Conservation (phyloP, 2,797 vertebrate genomes). For the Coilia nasus region DNA sequence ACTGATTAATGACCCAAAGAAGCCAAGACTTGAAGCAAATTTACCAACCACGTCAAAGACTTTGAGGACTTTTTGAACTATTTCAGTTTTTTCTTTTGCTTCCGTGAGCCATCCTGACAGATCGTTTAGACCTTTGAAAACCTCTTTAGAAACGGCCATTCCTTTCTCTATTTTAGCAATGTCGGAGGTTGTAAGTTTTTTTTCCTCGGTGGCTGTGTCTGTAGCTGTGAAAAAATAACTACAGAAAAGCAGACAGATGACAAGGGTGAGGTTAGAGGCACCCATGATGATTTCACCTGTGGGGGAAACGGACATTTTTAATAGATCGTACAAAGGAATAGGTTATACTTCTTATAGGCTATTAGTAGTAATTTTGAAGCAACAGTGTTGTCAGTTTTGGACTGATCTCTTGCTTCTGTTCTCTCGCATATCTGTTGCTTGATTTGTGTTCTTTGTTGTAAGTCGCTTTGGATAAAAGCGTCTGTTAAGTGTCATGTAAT, state of each 20-base stretch:
- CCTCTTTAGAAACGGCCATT: background rate
- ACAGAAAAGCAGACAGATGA: background rate
- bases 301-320: background rate
- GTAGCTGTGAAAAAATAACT: background rate
- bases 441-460: no score
- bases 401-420: no score
- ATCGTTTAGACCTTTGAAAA: background rate
- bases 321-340: no score
- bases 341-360: no score
- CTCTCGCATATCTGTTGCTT: no score
- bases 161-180: background rate
- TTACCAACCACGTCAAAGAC: background rate
- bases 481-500: no score
- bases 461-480: no score
- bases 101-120: background rate
- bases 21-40: constrained; percentile 22
- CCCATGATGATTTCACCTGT: background rate
- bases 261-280: background rate
- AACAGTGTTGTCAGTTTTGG: no score
- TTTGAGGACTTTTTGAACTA: constrained; percentile 1
- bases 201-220: background rate
- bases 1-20: constrained; percentile 19
- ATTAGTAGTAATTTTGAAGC: no score
- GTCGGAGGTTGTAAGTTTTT: background rate
- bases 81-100: background rate